Evolutionary conservation across 30 jellyfish, hydroid and myxozoan species (phyloP).

Genomic region (Hydractinia symbiolongicarpus): DNA sequence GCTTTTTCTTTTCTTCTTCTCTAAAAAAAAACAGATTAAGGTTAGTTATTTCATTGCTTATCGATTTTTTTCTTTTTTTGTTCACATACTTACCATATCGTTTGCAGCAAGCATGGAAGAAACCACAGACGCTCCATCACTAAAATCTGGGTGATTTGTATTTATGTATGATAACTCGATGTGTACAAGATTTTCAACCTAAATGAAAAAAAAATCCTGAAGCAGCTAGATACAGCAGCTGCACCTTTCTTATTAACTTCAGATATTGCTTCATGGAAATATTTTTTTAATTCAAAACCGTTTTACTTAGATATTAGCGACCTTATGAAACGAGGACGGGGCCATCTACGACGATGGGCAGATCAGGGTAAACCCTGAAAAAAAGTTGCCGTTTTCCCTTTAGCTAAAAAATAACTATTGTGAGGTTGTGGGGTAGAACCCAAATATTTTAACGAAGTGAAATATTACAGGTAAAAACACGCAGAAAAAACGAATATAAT

Average conservation of each 20-base stretch:
- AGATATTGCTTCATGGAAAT: not conserved
- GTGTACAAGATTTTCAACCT: conserved; percentile 82
- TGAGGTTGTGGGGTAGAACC: no score
- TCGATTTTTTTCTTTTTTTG: not conserved
- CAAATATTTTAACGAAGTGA: no score
- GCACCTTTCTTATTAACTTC: not conserved
- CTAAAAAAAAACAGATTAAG: not conserved
- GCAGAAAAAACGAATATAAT: no score
- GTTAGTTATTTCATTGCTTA: not conserved
- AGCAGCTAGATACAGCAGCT: not conserved
- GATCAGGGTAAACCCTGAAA: no score
- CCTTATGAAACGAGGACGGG: no score
- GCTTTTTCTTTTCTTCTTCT: conserved; percentile 19
- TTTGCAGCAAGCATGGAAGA: conserved; percentile 81
- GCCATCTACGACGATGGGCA: no score
- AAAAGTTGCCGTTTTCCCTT: no score
- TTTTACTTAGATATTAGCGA: no score
- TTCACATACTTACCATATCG: conserved; percentile 43
- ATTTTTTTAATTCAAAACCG: not conserved
- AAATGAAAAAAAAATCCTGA: not conserved
- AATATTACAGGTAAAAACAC: no score
- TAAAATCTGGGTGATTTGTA: conserved; percentile 93
- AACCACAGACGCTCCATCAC: conserved; percentile 89
- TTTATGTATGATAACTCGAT: conserved; percentile 78
- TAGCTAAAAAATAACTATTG: no score